Evolutionary conservation across 1,140 invertebrate species (phyloP).

Genomic region (Aphaenogaster floridana): DNA sequence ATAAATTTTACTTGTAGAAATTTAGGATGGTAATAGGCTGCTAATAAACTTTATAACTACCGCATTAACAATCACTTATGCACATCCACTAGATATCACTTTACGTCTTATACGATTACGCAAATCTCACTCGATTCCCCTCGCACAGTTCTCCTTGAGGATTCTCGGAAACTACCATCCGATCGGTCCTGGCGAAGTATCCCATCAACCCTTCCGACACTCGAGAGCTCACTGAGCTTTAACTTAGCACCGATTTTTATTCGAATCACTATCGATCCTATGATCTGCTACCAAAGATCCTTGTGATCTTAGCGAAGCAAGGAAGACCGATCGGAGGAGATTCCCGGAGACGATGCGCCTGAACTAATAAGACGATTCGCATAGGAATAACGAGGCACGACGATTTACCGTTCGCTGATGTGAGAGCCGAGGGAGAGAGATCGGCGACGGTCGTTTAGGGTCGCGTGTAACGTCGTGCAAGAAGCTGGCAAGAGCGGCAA

Average conservation of each 20-base stretch:
- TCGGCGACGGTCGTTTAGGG: conserved; percentile 77
- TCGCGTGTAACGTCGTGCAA: conserved; percentile 77
- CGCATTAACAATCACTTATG: not conserved
- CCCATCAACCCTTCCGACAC: not conserved
- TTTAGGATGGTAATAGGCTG: not conserved
- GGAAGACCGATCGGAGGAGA: not conserved
- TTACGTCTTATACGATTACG: conserved; percentile 5
- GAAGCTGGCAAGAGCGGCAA: conserved; percentile 78
- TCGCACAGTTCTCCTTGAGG: conserved; percentile 4
- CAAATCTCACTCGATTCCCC: not conserved
- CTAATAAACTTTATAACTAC: not conserved
- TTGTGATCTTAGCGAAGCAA: not conserved
- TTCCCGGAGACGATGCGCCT: not conserved
- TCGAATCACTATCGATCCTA: conserved; percentile 11
- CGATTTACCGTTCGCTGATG: conserved; percentile 72
- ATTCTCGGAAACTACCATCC: not conserved
- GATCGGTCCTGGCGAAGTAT: not conserved
- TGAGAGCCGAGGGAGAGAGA: conserved; percentile 68
- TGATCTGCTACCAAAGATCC: not conserved
- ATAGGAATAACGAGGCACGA: not conserved
- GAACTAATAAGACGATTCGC: not conserved
- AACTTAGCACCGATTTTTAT: conserved; percentile 2
- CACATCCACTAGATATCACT: conserved; percentile 41
- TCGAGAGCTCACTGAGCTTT: not conserved
- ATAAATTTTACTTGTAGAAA: not conserved